Conservation (phyloP, 2,888 invertebrate genomes). For the Brenthis ino region DNA sequence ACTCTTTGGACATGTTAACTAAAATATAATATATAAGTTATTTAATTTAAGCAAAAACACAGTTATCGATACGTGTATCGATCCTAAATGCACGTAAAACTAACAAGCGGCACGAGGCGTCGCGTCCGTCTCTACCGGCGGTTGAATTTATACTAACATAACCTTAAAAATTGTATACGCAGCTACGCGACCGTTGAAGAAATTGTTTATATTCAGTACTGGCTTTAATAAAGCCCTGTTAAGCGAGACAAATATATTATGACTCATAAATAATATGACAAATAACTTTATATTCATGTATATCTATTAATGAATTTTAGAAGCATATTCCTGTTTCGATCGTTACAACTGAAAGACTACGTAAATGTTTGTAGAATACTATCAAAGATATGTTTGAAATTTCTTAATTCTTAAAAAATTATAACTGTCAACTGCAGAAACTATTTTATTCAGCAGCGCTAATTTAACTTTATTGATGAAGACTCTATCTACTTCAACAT, state of each 20-base stretch:
- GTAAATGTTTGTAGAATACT: neutral
- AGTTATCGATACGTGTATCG: slow-evolving; percentile 54
- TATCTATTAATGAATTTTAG: neutral
- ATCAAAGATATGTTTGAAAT: neutral
- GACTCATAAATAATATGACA: slow-evolving; percentile 28
- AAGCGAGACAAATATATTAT: slow-evolving; percentile 47
- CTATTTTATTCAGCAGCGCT: neutral
- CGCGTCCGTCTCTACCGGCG: slow-evolving; percentile 68
- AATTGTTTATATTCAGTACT: slow-evolving; percentile 71
- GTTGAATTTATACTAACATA: slow-evolving; percentile 78
- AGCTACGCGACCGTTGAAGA: slow-evolving; percentile 69
- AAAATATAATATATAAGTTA: neutral
- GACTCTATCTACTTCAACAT: too few species aligned
- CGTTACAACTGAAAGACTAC: neutral
- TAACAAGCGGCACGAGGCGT: slow-evolving; percentile 34
- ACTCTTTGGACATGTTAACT: neutral
- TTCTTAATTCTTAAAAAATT: neutral
- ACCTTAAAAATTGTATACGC: slow-evolving; percentile 67
- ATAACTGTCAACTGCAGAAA: neutral
- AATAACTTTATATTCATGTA: slow-evolving; percentile 18
- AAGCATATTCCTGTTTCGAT: neutral
- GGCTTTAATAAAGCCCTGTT: slow-evolving; percentile 63
- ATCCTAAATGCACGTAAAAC: slow-evolving; percentile 52
- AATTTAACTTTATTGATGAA: neutral
- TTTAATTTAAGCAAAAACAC: slow-evolving; percentile 5